Evolutionary conservation across 2,113 vertebrate genomes (phyloP).

Genomic region (Macquaria ambigua): DNA sequence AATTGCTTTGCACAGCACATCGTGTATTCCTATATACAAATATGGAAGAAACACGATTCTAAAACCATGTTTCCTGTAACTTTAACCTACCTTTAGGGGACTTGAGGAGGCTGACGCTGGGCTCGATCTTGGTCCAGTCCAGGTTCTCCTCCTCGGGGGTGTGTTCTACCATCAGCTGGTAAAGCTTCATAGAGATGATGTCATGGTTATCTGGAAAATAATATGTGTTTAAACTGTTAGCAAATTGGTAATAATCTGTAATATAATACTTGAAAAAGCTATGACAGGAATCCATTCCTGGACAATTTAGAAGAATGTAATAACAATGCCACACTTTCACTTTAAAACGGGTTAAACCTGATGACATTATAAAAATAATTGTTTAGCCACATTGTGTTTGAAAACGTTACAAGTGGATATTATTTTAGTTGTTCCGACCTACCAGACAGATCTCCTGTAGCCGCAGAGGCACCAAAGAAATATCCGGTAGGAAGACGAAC

Average conservation of each 20-base stretch:
- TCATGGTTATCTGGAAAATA: slow-evolving; percentile 93
- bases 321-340: not conserved
- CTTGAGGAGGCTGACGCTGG: slow-evolving; percentile 95
- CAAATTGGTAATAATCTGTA: not conserved
- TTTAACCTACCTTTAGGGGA: slow-evolving; percentile 92
- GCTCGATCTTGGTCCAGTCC: slow-evolving; percentile 98
- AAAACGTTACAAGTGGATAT: not conserved
- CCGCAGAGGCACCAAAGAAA: slow-evolving; percentile 96
- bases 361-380: not conserved
- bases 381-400: not conserved
- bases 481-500: slow-evolving; percentile 97
- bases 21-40: not conserved
- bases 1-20: not conserved
- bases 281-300: not conserved
- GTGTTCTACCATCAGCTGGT: slow-evolving; percentile 98
- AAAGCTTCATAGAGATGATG: slow-evolving; percentile 98
- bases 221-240: not conserved
- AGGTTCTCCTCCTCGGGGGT: slow-evolving; percentile 92
- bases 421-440: slow-evolving; percentile 17
- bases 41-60: not conserved
- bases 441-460: slow-evolving; percentile 98
- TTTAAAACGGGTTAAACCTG: not conserved
- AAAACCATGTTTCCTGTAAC: not conserved
- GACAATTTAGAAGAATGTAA: not conserved
- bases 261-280: not conserved